Evolutionary conservation across 2,888 invertebrate genomes (phyloP).

Genomic region (Kryphioiulus occultus): DNA sequence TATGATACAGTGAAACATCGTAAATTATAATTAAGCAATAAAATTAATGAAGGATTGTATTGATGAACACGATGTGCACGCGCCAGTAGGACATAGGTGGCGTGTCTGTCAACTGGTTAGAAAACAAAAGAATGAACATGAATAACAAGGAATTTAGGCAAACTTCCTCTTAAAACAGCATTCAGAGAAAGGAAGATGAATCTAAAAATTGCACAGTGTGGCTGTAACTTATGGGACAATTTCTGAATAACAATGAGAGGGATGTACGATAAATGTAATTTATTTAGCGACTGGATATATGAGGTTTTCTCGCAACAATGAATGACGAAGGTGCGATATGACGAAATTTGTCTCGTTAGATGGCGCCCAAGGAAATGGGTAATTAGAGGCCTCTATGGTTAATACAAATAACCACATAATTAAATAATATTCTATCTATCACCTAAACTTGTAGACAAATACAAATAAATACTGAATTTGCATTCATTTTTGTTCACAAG

Average conservation of each 20-base stretch:
- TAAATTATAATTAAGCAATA: constrained; percentile 31
- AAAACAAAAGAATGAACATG: neutral
- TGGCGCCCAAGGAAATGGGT: neutral
- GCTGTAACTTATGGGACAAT: constrained; percentile 23
- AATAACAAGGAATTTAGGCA: neutral
- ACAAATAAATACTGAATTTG: no score
- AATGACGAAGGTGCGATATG: no score
- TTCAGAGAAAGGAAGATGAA: constrained; percentile 8
- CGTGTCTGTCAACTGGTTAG: neutral
- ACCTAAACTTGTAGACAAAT: no score
- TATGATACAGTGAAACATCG: neutral
- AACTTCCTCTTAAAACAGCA: constrained; percentile 21
- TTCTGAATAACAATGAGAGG: constrained; percentile 8
- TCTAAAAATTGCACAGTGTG: neutral
- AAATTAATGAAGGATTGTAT: constrained; percentile 8
- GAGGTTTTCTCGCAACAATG: neutral
- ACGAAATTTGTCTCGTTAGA: neutral
- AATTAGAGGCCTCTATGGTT: no score
- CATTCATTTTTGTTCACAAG: no score
- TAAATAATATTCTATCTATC: no score
- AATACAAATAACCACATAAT: no score
- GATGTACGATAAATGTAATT: neutral
- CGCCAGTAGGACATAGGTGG: neutral
- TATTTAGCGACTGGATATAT: neutral
- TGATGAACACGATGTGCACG: neutral